Conservation (phyloP, 1,140 invertebrate species). For the Ceratina australensis region DNA sequence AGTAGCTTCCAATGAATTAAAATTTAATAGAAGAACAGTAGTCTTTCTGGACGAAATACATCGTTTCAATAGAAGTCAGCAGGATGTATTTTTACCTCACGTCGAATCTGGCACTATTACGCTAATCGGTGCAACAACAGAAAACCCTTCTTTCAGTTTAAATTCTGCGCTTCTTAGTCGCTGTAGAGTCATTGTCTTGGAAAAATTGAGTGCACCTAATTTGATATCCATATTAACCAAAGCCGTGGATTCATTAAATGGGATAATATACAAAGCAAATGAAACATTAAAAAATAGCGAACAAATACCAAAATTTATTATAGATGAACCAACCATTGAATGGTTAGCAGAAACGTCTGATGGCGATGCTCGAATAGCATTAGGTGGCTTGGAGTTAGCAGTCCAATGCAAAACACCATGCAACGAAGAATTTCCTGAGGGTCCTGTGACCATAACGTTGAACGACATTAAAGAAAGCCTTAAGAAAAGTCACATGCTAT, state of each 20-base stretch:
- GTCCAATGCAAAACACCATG: slow-evolving; percentile 79
- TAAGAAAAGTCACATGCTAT: slow-evolving; percentile 86
- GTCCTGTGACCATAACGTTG: slow-evolving; percentile 79
- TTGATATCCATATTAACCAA: slow-evolving; percentile 83
- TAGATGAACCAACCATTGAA: slow-evolving; percentile 83
- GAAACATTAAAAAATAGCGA: slow-evolving; percentile 29
- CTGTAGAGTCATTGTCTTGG: slow-evolving; percentile 87
- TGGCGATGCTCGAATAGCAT: slow-evolving; percentile 89
- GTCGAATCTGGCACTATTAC: slow-evolving; percentile 91
- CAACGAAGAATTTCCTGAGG: slow-evolving; percentile 59
- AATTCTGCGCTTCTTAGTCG: slow-evolving; percentile 90
- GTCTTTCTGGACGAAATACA: slow-evolving; percentile 95
- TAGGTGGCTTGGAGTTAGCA: slow-evolving; percentile 88
- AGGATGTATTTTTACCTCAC: slow-evolving; percentile 89
- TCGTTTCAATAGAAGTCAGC: slow-evolving; percentile 90
- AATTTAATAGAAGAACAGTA: slow-evolving; percentile 86
- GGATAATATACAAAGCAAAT: slow-evolving; percentile 65
- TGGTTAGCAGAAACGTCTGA: slow-evolving; percentile 88
- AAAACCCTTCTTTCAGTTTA: slow-evolving; percentile 92
- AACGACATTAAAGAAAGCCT: slow-evolving; percentile 83
- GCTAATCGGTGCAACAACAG: slow-evolving; percentile 92
- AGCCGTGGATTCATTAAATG: slow-evolving; percentile 78
- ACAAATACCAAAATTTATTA: slow-evolving; percentile 66
- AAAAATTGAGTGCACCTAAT: slow-evolving; percentile 84
- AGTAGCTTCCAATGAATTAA: slow-evolving; percentile 86